Conservation (phyloP, 2,888 invertebrate species). For the Eristalis pertinax region DNA sequence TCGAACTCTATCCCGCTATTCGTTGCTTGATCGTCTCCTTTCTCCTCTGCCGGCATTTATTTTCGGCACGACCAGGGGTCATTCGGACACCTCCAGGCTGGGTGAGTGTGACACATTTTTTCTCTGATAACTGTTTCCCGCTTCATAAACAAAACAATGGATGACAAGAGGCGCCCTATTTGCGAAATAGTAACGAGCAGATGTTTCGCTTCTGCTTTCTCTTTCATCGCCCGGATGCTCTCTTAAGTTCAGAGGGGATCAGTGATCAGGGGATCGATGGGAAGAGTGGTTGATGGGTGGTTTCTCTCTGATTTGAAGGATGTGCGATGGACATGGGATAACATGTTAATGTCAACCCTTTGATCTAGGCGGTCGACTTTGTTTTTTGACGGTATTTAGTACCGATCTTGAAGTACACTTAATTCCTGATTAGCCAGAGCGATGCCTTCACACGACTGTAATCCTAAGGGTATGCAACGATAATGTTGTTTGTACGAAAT, state of each 20-base stretch:
- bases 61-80: not conserved
- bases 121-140: slow-evolving; percentile 4
- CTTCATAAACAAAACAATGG: slow-evolving; percentile 9
- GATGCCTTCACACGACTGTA: too few species aligned
- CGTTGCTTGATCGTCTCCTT: slow-evolving; percentile 10
- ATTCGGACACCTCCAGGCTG: not conserved
- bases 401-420: too few species aligned
- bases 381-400: too few species aligned
- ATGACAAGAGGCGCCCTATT: not conserved
- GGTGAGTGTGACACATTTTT: not conserved
- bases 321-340: not conserved
- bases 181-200: slow-evolving; percentile 39
- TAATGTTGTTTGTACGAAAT: not conserved
- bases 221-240: not conserved
- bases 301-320: not conserved
- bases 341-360: too few species aligned
- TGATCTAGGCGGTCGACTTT: too few species aligned
- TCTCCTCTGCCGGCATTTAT: not conserved
- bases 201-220: slow-evolving; percentile 27
- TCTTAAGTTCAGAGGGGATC: not conserved
- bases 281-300: not conserved
- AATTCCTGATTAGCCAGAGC: too few species aligned
- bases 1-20: slow-evolving; percentile 19
- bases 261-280: not conserved
- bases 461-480: not conserved